phyloP scores from a whole-genome alignment of 92 coral and sea anemone genomes.

The Siderastrea siderea region DNA sequence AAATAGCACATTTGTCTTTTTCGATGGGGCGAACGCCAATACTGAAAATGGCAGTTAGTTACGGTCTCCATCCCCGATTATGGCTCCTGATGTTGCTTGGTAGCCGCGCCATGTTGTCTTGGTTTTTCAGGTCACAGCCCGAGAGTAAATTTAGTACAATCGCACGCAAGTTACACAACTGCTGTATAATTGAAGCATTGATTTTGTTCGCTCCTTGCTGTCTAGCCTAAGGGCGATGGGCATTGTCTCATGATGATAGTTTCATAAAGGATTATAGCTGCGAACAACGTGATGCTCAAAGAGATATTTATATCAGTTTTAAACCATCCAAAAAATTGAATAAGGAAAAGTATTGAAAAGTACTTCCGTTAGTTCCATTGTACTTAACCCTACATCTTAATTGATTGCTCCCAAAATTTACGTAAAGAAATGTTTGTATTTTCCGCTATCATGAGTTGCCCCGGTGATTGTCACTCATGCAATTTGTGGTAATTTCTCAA shows the following conservation, averaged over 20 bases:
- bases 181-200: background rate
- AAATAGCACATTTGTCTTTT: too few species aligned
- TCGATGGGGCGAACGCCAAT: too few species aligned
- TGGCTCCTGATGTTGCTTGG: too few species aligned
- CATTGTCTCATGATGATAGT: background rate
- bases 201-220: background rate
- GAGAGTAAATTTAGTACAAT: too few species aligned
- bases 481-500: background rate
- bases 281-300: background rate
- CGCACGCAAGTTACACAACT: too few species aligned
- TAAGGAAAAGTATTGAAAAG: background rate
- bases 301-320: background rate
- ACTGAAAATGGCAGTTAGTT: too few species aligned
- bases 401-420: background rate
- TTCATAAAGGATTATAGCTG: background rate
- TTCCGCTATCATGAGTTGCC: background rate
- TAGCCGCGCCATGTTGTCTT: too few species aligned
- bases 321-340: background rate
- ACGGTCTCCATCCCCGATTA: too few species aligned
- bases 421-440: conserved; percentile 7
- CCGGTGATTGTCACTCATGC: background rate
- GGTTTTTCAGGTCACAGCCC: too few species aligned
- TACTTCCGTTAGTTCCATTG: conserved; percentile 12
- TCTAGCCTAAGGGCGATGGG: background rate
- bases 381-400: background rate